Evolutionary conservation across 2,113 vertebrate genomes (phyloP), one percentile per base, ranked within the genome.

Genomic region (Herpetotheres cachinnans): DNA sequence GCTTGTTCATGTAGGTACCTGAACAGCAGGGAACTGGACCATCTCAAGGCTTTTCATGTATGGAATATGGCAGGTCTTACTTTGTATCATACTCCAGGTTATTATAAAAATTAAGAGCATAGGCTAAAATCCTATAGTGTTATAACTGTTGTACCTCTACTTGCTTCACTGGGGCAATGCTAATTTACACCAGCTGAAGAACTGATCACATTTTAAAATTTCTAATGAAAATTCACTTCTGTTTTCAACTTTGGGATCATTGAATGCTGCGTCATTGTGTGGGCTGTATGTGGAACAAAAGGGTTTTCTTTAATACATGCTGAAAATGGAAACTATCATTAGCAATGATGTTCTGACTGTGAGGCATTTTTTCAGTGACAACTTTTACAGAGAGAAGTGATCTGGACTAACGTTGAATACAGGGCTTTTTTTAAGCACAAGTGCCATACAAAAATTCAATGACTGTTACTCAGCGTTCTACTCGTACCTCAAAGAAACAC

Each of bases 241-340:
- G 70, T 65, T 74, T 91, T 92, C 92, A 93, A 32, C 82, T 65
- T 1, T 25, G 67, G 79, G 65, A 91, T 94, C 56, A 49, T 2
- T 36, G 86, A 88, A 67, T 67, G 82, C 82, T 86, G 92, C 7
- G 10, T 96, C 97, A 97, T 12, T 87, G 82, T 89, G 96, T 93
- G 94, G 97, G 94, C 89, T 94, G 93, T 4, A 10, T 21, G 30
- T 76, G 71, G 90, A 97, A 96, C 83, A 94, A 95, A 96, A 97
- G 87, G 52, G 79, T 86, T 97, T 95, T 84, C 93, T 94, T 86
- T 47, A 80, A 93, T 65, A 61, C 11, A 2, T 15, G 76, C 94
- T 96, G 92, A 95, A 97, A 97, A 96, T 95, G 85, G 91, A 97
- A 97, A 96, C 93, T 87, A 87, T 94, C 85, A 95, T 96, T 94